These are phyloP conservation scores for Acleris cristana DNA, from an alignment of 2,888 invertebrate species.

Conservation along the genomic window DNA sequence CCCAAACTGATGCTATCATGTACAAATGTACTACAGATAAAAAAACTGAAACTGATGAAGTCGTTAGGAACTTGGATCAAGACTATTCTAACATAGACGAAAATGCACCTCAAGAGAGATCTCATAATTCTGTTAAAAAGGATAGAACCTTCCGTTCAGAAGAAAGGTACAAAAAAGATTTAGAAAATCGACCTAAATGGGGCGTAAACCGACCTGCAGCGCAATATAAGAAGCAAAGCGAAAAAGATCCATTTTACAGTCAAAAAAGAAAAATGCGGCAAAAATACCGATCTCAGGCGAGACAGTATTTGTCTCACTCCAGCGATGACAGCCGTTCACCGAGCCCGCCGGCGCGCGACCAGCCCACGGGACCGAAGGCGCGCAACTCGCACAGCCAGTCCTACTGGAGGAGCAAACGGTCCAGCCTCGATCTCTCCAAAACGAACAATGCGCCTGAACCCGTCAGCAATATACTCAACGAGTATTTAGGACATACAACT, in stretches of 20 bases:
- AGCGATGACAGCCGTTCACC: slow-evolving; percentile 86
- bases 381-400: slow-evolving; percentile 79
- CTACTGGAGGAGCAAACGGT: slow-evolving; percentile 77
- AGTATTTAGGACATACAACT: slow-evolving; percentile 78
- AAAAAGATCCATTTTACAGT: slow-evolving; percentile 93
- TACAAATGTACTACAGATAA: slow-evolving; percentile 59
- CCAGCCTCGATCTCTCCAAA: slow-evolving; percentile 73
- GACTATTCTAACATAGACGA: slow-evolving; percentile 80
- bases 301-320: slow-evolving; percentile 83
- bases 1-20: slow-evolving; percentile 85
- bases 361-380: slow-evolving; percentile 63
- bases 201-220: slow-evolving; percentile 90
- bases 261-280: slow-evolving; percentile 87
- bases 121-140: slow-evolving; percentile 78
- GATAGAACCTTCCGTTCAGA: slow-evolving; percentile 81
- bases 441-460: slow-evolving; percentile 56
- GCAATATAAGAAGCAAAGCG: slow-evolving; percentile 94
- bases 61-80: slow-evolving; percentile 75
- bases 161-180: slow-evolving; percentile 81
- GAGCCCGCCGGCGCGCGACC: slow-evolving; percentile 76
- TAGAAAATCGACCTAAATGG: slow-evolving; percentile 89
- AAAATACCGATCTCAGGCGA: slow-evolving; percentile 84
- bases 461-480: slow-evolving; percentile 61
- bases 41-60: slow-evolving; percentile 66
- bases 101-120: slow-evolving; percentile 77